These are phyloP conservation scores for Anguilla anguilla DNA, from an alignment of 2,797 vertebrate species.

Conservation along the genomic window DNA sequence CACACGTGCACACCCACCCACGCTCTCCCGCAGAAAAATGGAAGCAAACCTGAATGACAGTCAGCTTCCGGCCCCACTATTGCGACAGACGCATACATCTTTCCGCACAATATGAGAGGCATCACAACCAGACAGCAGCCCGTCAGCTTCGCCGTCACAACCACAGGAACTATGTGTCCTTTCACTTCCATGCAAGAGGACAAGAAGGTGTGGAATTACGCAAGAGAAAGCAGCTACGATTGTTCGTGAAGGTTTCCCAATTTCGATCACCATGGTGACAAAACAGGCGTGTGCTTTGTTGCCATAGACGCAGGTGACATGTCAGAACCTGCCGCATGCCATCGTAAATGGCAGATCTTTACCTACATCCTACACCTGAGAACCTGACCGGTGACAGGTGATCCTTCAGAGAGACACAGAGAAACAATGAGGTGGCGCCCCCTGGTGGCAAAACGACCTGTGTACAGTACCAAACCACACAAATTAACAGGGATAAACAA, in stretches of 20 bases:
- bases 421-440: neutral
- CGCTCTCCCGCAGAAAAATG: neutral
- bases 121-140: neutral
- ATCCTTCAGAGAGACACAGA: neutral
- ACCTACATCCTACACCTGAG: neutral
- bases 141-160: neutral
- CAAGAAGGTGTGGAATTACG: neutral
- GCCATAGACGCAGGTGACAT: neutral
- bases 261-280: neutral
- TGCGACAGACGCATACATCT: neutral
- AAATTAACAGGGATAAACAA: neutral
- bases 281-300: neutral
- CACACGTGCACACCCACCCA: conserved; percentile 4
- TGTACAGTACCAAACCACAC: neutral
- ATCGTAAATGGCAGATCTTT: neutral
- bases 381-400: neutral
- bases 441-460: neutral
- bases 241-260: neutral
- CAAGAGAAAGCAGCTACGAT: neutral
- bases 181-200: neutral
- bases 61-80: neutral
- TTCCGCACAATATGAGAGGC: neutral
- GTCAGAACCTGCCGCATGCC: neutral
- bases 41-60: neutral
- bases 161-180: neutral